Evolutionary conservation across 2,113 vertebrate species (phyloP).

Genomic region (Macaca nemestrina): DNA sequence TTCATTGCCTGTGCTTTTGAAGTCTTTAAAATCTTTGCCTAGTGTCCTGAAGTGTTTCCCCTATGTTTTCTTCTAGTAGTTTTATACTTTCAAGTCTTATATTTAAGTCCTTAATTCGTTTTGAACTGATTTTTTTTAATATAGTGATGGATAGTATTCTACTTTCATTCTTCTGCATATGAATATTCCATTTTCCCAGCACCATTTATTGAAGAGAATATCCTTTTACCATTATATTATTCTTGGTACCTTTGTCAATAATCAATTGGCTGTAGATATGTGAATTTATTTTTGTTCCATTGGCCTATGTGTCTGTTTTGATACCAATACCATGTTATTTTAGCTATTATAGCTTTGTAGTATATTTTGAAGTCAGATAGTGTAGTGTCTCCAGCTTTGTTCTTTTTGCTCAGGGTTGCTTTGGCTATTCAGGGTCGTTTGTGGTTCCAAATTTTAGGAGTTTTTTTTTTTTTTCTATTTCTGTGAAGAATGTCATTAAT

Average conservation of each 20-base stretch:
- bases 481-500: neutral
- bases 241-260: neutral
- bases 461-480: neutral
- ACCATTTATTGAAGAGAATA: neutral
- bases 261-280: neutral
- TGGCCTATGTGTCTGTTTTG: neutral
- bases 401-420: neutral
- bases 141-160: neutral
- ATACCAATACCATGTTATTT: neutral
- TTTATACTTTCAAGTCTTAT: neutral
- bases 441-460: neutral
- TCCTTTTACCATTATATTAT: neutral
- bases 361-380: neutral
- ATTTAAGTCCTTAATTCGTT: neutral
- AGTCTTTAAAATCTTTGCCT: neutral
- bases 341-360: neutral
- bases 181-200: neutral
- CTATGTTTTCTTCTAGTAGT: neutral
- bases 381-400: too few relatives aligned
- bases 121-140: neutral
- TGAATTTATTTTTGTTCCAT: neutral
- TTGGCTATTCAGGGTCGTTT: neutral
- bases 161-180: neutral
- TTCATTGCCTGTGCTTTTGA: neutral
- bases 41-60: neutral